Evolutionary conservation across 2,888 invertebrate species (phyloP).

Genomic region (Habrosyne pyritoides): DNA sequence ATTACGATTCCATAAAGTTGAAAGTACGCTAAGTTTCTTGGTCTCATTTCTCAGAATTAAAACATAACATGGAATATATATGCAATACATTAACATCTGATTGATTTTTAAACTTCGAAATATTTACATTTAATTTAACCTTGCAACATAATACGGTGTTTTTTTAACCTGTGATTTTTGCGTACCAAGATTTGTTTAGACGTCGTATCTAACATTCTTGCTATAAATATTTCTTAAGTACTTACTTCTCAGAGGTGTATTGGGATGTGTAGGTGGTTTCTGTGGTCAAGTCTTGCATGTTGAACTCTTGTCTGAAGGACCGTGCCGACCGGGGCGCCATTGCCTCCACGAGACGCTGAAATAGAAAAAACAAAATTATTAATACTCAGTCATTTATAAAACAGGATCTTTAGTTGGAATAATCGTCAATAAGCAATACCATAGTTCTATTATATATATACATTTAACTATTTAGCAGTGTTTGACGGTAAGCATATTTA

Average conservation of each 20-base stretch:
- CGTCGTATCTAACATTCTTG: background rate
- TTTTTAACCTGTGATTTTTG: background rate
- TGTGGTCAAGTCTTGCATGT: constrained; percentile 87
- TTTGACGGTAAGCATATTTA: no score
- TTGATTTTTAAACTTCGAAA: background rate
- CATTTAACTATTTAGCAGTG: no score
- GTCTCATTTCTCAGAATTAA: no score
- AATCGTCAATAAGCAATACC: no score
- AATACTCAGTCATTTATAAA: background rate
- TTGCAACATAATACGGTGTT: background rate
- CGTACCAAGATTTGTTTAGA: background rate
- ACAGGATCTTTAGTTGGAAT: no score
- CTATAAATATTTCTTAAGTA: constrained; percentile 39
- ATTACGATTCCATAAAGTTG: no score
- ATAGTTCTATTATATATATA: no score
- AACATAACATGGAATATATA: background rate
- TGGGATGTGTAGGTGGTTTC: constrained; percentile 87
- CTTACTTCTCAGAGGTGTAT: constrained; percentile 86
- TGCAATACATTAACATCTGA: background rate
- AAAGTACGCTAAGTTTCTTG: no score
- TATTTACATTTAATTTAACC: background rate
- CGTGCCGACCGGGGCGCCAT: constrained; percentile 88
- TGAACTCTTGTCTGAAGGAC: constrained; percentile 93
- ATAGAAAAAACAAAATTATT: constrained; percentile 37
- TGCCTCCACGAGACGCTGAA: constrained; percentile 86